These are phyloP conservation scores for Psephotus haematonotus DNA, from an alignment of 2,113 vertebrate species.

Conservation along the genomic window DNA sequence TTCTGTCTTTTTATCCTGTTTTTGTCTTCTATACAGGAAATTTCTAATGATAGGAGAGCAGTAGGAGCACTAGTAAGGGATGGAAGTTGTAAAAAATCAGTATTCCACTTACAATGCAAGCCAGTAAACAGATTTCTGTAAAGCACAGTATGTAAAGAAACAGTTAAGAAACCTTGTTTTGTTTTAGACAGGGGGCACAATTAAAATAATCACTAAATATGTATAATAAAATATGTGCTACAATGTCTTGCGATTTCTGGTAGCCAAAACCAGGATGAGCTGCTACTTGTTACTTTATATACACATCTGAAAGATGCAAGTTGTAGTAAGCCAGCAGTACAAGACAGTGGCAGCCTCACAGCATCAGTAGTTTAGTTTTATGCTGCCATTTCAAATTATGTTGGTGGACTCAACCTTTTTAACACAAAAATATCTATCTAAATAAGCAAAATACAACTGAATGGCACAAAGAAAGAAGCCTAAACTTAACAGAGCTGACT, in stretches of 20 bases:
- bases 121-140: constrained; percentile 11
- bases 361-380: background rate
- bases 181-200: background rate
- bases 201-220: background rate
- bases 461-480: background rate
- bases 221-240: background rate
- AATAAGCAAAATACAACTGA: background rate
- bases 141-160: constrained; percentile 11
- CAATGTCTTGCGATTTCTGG: background rate
- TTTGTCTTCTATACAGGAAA: background rate
- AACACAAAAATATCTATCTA: background rate
- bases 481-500: background rate
- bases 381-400: background rate
- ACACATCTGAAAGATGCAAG: background rate
- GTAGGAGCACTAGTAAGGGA: constrained; percentile 22
- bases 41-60: constrained; percentile 50
- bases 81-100: constrained; percentile 43
- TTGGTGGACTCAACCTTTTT: background rate
- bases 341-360: background rate
- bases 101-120: constrained; percentile 10
- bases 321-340: background rate
- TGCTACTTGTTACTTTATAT: background rate
- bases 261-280: background rate
- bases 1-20: constrained; percentile 20
- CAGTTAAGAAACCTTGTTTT: background rate